These are phyloP conservation scores for Muscidifurax raptorellus DNA, from an alignment of 1,140 invertebrate species.

Conservation along the genomic window DNA sequence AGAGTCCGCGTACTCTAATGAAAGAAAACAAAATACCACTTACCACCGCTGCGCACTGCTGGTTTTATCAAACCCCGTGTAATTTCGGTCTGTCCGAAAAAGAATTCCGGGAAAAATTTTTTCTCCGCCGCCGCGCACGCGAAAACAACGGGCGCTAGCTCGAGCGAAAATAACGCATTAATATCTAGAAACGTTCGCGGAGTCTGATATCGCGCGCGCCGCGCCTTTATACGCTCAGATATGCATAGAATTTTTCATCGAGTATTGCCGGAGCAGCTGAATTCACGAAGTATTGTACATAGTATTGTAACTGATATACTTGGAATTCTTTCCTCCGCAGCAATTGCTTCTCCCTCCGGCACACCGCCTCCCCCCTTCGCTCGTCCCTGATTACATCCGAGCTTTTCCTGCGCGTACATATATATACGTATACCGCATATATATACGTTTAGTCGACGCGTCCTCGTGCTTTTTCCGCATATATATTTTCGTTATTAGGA, in stretches of 20 bases:
- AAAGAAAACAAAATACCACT: background rate
- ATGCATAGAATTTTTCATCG: conserved; percentile 65
- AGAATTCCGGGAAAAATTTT: background rate
- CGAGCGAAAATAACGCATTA: conserved; percentile 47
- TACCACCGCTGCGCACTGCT: too few species aligned
- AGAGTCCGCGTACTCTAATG: background rate
- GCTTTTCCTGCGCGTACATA: background rate
- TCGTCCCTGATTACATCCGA: conserved; percentile 21
- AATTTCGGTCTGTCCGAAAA: background rate
- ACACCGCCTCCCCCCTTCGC: conserved; percentile 24
- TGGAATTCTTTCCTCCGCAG: conserved; percentile 28
- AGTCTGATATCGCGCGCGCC: background rate
- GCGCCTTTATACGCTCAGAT: conserved; percentile 55
- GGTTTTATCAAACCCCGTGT: background rate
- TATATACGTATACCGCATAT: background rate
- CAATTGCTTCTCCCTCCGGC: conserved; percentile 21
- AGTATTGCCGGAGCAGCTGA: conserved; percentile 55
- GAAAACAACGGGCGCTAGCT: conserved; percentile 4
- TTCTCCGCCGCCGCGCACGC: background rate
- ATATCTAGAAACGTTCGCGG: conserved; percentile 41
- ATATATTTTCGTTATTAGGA: conserved; percentile 6
- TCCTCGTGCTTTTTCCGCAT: background rate
- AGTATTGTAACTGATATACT: conserved; percentile 49
- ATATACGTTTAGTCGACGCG: background rate
- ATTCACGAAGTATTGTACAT: conserved; percentile 57